These are phyloP conservation scores for Orthosia incerta DNA, from an alignment of 2,888 invertebrate genomes.

Conservation along the genomic window DNA sequence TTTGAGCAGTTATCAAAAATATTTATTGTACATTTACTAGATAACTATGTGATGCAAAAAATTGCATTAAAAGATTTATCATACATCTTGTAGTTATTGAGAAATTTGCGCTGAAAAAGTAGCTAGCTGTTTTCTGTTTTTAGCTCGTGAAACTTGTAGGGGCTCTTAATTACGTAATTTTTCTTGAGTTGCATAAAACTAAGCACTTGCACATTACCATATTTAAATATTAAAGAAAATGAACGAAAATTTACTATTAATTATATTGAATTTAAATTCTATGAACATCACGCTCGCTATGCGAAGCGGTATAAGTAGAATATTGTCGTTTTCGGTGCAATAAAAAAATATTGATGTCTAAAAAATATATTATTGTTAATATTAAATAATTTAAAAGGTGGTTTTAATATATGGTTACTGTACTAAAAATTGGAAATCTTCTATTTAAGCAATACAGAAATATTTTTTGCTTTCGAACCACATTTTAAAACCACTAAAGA, in stretches of 20 bases:
- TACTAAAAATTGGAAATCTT: conserved; percentile 3
- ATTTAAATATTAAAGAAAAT: conserved; percentile 1
- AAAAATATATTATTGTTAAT: conserved; percentile 57
- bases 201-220: conserved; percentile 2
- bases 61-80: too few species aligned
- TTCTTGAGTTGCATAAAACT: conserved; percentile 13
- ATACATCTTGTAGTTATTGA: too few species aligned
- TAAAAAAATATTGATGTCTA: conserved; percentile 67
- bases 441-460: conserved; percentile 28
- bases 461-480: conserved; percentile 39
- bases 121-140: too few species aligned
- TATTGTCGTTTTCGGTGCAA: conserved; percentile 67
- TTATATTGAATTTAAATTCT: conserved; percentile 48
- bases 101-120: too few species aligned
- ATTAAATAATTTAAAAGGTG: conserved; percentile 50
- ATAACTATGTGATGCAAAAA: too few species aligned
- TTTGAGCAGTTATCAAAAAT: too few species aligned
- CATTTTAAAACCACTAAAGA: conserved; percentile 32
- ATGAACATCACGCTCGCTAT: conserved; percentile 54
- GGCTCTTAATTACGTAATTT: too few species aligned
- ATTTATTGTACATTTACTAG: too few species aligned
- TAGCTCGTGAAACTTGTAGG: too few species aligned
- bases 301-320: conserved; percentile 57
- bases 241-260: conserved; percentile 50
- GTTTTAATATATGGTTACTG: conserved; percentile 49